A percentile compares a stretch with the other conserved stretches of the same genome.
Evolutionary conservation across 2,113 vertebrate genomes (phyloP).

Genomic region (Phainopepla nitens): DNA sequence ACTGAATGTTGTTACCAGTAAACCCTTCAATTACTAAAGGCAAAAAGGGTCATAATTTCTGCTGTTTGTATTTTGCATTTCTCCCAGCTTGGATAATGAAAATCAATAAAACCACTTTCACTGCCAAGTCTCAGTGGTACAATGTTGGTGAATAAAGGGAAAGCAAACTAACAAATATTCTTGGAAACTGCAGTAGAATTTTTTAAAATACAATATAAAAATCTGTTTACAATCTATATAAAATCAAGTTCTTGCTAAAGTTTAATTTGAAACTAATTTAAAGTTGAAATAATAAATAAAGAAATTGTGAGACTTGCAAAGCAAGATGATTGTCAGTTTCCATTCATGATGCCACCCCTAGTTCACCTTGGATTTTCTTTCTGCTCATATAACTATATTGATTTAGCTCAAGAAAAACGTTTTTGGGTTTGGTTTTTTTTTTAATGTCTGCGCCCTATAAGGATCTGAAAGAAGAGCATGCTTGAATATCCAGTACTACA

Average conservation of each 20-base stretch:
- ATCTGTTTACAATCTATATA: not conserved
- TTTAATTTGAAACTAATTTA: conserved; percentile 10
- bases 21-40: conserved; percentile 44
- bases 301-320: not conserved
- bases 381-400: not conserved
- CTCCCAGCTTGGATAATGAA: conserved; percentile 47
- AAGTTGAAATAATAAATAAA: conserved; percentile 17
- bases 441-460: not conserved
- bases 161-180: conserved; percentile 28
- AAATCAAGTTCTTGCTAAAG: not conserved
- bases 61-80: conserved; percentile 59
- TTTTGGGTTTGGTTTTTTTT: not conserved
- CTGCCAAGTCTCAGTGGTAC: conserved; percentile 42
- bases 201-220: not conserved
- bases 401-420: not conserved
- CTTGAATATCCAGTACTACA: not conserved
- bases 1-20: conserved; percentile 38
- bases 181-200: not conserved
- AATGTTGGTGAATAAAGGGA: conserved; percentile 18
- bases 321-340: not conserved
- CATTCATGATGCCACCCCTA: not conserved
- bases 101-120: conserved; percentile 63
- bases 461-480: not conserved
- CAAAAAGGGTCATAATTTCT: conserved; percentile 57
- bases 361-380: not conserved